These are phyloP conservation scores for Biston stratarius DNA, from an alignment of 2,888 invertebrate species.

Conservation along the genomic window DNA sequence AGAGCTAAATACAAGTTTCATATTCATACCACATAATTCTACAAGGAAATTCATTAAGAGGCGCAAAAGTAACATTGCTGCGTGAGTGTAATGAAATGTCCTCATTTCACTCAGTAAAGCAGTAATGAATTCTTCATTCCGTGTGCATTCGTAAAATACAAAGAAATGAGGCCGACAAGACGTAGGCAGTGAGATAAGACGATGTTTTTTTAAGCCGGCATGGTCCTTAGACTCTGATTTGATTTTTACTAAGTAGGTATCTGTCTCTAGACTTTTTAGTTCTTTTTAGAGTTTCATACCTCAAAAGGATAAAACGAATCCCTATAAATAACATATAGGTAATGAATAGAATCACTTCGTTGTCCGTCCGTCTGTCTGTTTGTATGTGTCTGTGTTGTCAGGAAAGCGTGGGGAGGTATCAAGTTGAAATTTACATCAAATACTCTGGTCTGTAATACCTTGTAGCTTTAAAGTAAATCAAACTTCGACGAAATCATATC, in stretches of 20 bases:
- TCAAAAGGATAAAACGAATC: too few relatives aligned
- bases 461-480: too few relatives aligned
- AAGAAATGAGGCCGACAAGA: conserved; percentile 1
- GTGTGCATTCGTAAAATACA: conserved; percentile 15
- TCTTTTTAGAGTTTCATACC: too few relatives aligned
- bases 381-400: too few relatives aligned
- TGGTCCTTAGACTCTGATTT: conserved; percentile 1
- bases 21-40: conserved; percentile 13
- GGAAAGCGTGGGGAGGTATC: too few relatives aligned
- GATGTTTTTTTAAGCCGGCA: not conserved
- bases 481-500: too few relatives aligned
- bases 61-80: conserved; percentile 11
- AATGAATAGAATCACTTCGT: too few relatives aligned
- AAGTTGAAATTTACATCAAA: too few relatives aligned
- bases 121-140: conserved; percentile 23
- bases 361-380: too few relatives aligned
- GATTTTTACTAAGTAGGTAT: not conserved
- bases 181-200: conserved; percentile 13
- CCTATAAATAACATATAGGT: too few relatives aligned
- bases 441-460: too few relatives aligned
- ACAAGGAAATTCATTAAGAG: conserved; percentile 23
- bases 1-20: not conserved
- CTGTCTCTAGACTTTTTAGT: not conserved
- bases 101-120: conserved; percentile 26
- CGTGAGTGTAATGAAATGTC: conserved; percentile 15